Evolutionary conservation across 2,888 invertebrate genomes (phyloP), one percentile per base, ranked within the genome.

Genomic region (Biston stratarius): DNA sequence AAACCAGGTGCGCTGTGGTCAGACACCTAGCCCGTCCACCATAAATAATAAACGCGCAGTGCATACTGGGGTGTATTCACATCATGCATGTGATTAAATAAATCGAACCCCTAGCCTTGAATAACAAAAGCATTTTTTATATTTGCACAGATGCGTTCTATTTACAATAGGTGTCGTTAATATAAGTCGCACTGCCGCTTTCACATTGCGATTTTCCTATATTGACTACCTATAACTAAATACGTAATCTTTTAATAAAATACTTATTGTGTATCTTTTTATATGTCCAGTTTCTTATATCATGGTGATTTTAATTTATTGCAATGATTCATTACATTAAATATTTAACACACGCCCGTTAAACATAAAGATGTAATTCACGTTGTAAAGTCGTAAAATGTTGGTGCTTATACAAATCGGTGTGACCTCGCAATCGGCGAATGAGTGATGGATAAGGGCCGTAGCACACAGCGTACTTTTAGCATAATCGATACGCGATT

Each of bases 401-500:
- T 58, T 56, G 38, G 9, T 38, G 9, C 67, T 55, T 67, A 73
- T 72, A 70, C 70, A 74, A 71, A 73, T 71, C 12, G 45, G 8
- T n/a, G 33, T 14, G 69, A 36, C 73, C 73, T 74, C 61, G 72
- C 14, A 14, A 45, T 59, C 45, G 34, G 48, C 58, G 38, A 59
- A 48, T 38, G 58, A 59, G 33, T 48, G 55, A 55, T 44, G 24
- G 8, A 33, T 55, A 44, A 42, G 33, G 55, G n/a, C 44, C 6
- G 42, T 5, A 42, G 42, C 55, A 55, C 42, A 55, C 55, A 6
- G 15, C 14, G 14, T 10, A 15, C 9, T n/a, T 2, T n/a, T 24
- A 3, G 3, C n/a, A 9, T 38, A 14, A 36, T 38, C 14, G 52
- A 36, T 52, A 5, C 0, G 49, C 33, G 24, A 48, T 24, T 7